Conservation (phyloP, 2,797 vertebrate species). For the Myotis pilosus region DNA sequence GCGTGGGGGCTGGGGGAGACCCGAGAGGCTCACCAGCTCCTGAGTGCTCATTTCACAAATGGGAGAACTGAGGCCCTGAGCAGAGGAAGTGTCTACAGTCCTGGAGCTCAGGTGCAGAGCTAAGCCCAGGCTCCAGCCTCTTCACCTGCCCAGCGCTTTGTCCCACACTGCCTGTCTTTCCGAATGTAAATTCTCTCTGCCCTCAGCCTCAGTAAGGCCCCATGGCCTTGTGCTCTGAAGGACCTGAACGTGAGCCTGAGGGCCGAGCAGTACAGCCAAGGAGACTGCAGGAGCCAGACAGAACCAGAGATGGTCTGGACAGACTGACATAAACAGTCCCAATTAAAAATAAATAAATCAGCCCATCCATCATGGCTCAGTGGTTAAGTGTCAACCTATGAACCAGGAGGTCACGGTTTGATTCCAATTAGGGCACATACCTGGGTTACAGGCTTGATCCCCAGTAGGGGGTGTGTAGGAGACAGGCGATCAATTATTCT, state of each 20-base stretch:
- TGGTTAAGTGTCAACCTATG: no score
- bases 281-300: background rate
- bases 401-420: no score
- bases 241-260: background rate
- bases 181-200: background rate
- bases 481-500: no score
- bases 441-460: no score
- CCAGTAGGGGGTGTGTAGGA: no score
- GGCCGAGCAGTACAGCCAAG: fast-evolving
- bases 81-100: fast-evolving
- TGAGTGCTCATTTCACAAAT: background rate
- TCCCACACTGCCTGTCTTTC: fast-evolving
- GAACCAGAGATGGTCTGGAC: background rate
- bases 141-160: fast-evolving
- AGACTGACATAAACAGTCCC: background rate
- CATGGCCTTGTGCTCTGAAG: background rate
- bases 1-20: background rate
- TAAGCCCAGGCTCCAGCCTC: fast-evolving
- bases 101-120: background rate
- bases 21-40: background rate
- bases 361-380: no score
- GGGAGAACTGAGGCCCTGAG: background rate
- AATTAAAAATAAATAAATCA: background rate
- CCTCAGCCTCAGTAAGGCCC: background rate
- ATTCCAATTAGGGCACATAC: no score